These are phyloP conservation scores for Agrochola lychnidis DNA, from an alignment of 2,888 invertebrate species.

Conservation along the genomic window DNA sequence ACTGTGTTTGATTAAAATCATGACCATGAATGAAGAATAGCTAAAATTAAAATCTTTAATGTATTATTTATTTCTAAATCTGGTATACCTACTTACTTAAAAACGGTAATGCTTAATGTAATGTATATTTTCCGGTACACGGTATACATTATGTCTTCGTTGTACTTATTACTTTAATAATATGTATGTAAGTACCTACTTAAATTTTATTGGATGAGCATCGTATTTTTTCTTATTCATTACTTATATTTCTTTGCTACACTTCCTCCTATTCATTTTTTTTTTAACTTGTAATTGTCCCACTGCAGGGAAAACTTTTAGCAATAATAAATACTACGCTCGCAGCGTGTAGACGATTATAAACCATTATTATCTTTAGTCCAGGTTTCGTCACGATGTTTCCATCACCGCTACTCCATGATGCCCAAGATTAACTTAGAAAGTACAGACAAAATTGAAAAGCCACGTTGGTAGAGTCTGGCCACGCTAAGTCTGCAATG, in stretches of 20 bases:
- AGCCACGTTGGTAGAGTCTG: background rate
- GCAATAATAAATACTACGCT: background rate
- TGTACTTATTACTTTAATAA: background rate
- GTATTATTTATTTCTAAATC: background rate
- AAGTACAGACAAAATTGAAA: constrained; percentile 12
- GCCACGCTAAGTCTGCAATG: too few relatives aligned
- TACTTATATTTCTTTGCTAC: background rate
- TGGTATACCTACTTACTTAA: background rate
- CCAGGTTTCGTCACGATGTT: constrained; percentile 16
- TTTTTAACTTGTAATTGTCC: too few relatives aligned
- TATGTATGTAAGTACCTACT: background rate
- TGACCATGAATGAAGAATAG: constrained; percentile 17
- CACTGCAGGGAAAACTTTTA: background rate
- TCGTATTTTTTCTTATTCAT: background rate
- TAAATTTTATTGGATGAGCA: background rate
- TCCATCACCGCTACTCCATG: background rate
- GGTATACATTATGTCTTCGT: background rate
- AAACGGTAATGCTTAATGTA: constrained; percentile 13
- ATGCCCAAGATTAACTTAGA: constrained; percentile 12
- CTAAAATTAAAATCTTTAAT: background rate
- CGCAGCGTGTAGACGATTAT: background rate
- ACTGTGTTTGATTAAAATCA: constrained; percentile 22
- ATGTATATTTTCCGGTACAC: constrained; percentile 3
- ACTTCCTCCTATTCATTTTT: background rate
- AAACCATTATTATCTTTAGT: constrained; percentile 5